Evolutionary conservation across 2,113 vertebrate genomes (phyloP), one percentile per base, ranked within the genome.

Genomic region (Noturus placidus): DNA sequence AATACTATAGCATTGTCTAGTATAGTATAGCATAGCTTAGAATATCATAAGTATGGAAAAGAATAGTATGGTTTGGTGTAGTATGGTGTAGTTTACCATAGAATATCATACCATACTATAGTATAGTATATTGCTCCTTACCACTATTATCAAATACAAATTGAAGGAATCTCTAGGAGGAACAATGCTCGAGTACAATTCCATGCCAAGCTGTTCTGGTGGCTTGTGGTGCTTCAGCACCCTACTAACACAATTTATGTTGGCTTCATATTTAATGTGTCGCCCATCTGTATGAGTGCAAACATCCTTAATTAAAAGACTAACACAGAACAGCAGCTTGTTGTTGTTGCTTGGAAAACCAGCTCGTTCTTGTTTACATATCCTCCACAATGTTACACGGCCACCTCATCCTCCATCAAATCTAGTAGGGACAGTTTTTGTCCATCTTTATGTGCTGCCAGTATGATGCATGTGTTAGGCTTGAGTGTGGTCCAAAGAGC

Each of bases 401-500:
- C 25, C 69, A 65, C 25, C n/a, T 6, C 15, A 69, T 69, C 6
- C 42, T 79, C 27, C 3, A 9, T 77, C 74, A 50, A 86, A 70
- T 83, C 65, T 22, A 33, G 17, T 17, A 83, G 63, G 52, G 72
- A 77, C 33, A 80, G 83, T 76, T 86, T 82, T 59, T 35, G 38
- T 33, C 25, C 76, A 52, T 63, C 83, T 83, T 38, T 42, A 46
- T 38, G 56, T 86, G 38, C 30, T 54, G 22, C 83, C 78, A 65
- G 63, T 19, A n/a, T 22, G 17, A 46, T 54, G 70, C 54, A 38
- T 54, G 42, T 72, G 42, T 84, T 46, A 65, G 42, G 35, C 50
- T 27, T 19, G 42, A 54, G 61, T 70, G 78, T 56, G 82, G 46
- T 59, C 59, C 82, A 78, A 57, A 46, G 59, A 25, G 35, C 59